phyloP scores from a whole-genome alignment of 2,888 invertebrate species.

The Xylota sylvarum region DNA sequence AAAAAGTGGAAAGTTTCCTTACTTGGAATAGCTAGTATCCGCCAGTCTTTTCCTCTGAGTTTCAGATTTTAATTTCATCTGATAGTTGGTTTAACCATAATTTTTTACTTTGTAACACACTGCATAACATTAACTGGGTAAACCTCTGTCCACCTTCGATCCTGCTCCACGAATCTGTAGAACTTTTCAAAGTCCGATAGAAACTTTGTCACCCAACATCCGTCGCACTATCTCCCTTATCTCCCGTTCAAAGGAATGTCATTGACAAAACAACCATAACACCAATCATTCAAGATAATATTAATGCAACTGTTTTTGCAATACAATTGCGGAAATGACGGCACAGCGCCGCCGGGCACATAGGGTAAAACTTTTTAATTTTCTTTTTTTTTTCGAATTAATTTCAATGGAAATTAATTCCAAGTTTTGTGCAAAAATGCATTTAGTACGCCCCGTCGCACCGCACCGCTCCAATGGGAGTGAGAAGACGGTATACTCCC shows the following conservation, averaged over 20 bases:
- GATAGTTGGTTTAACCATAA: too few species aligned
- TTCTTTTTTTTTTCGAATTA: conserved; percentile 49
- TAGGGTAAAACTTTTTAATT: conserved; percentile 42
- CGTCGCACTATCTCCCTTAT: background rate
- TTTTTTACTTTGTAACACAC: too few species aligned
- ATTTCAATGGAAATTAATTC: conserved; percentile 62
- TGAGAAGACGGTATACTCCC: conserved; percentile 22
- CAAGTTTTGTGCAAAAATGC: conserved; percentile 34
- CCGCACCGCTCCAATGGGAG: too few species aligned
- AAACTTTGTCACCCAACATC: conserved; percentile 14
- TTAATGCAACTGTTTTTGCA: conserved; percentile 26
- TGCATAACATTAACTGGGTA: too few species aligned
- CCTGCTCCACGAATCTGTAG: too few species aligned
- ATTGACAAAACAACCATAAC: conserved; percentile 28
- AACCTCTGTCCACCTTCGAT: too few species aligned
- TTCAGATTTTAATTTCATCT: too few species aligned
- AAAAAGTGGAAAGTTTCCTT: too few species aligned
- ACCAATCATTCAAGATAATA: background rate
- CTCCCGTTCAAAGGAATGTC: conserved; percentile 16
- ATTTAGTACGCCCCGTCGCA: conserved; percentile 17
- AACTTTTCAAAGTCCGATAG: background rate
- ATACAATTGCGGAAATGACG: conserved; percentile 12
- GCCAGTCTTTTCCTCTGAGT: too few species aligned
- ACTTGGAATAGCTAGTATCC: too few species aligned
- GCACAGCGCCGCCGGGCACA: background rate